Evolutionary conservation across 1,140 invertebrate species (phyloP), one percentile per base, ranked within the genome.

Genomic region (Rhopalosiphum maidis): DNA sequence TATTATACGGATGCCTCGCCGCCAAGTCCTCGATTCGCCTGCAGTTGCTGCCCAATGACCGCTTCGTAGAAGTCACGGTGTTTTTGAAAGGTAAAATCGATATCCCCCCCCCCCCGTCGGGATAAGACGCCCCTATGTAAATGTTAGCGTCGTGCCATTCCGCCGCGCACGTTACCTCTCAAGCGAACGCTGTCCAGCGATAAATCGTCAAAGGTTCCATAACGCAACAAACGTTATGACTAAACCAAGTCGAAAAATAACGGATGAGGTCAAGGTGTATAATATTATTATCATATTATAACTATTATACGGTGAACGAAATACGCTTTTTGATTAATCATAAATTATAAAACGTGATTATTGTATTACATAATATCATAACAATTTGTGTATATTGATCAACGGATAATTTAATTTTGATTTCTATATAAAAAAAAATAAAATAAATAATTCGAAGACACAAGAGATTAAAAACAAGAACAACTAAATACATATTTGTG

Each of bases 1-100:
- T 41, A 11, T 46, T 46, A 11, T 37, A 21, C 21, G 1, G 22
- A 83, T 35, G 8, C 22, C 2, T 41, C 41, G 22, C 82, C 82
- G 22, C 35, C 35, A n/a, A 77, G 60, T n/a, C 15, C 30, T 51
- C 15, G 15, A 51, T 51, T 51, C 15, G 11, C 15, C 48, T 51
- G 15, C 4, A n/a, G 60, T 21, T 2, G 60, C 41, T 41, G 41
- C 1, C 60, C 15, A 77, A n/a, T 77, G 60, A 77, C 60, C 60
- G 60, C 30, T 37, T 43, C 83, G 15, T 3, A 85, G 8, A 85
- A 85, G 37, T 85, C 23, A n/a, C 37, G 83, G 23, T 41, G 37
- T 87, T 87, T 87, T 87, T 1, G 85, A 43, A 48, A 43, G 37
- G 41, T 48, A 87, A 87, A 87, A 87, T 87, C 85, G 37, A 87